Base-by-base conservation (phyloP, 2,113 vertebrate genomes). In the Lampris incognitus region DNA sequence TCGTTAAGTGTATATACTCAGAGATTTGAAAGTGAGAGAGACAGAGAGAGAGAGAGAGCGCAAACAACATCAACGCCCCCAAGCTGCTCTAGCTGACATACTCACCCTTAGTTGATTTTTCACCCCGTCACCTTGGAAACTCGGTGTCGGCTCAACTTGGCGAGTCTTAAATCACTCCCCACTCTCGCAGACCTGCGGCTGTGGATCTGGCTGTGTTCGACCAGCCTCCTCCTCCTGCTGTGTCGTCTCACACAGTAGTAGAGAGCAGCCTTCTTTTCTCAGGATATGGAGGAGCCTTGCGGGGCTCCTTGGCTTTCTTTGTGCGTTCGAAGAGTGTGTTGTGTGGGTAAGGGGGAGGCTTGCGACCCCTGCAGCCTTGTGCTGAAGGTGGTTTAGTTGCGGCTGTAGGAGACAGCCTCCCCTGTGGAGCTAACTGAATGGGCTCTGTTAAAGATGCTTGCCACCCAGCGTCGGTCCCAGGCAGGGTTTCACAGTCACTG, bases 321-420 rank as follows among this genome's bases (percentile, higher is more conserved):
- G 55, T 64, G 48, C 66, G 76, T 11, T 87, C 88, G 0, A 72
- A 74, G 48, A 76, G 76, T 56, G 69, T 79, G 44, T 89, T 60
- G 48, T 92, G 91, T 0, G 93, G 93, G 75, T 94, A 94, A 1
- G 92, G 93, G 1, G 93, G 94, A 41, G 94, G 94, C 59, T 92
- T 94, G 64, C 89, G 84, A 49, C 83, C 90, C 66, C 82, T 77
- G 50, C 79, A 85, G 49, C 72, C 74, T 66, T 71, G 83, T n/a
- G 51, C 57, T 7, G 63, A 7, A 0, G 41, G 49, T 24, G 74
- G 79, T 72, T 75, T 87, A 13, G 78, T 74, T 42, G 55, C 1
- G 4, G 67, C 48, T 13, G 69, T 54, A 2, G 58, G 51, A 41
- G 39, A 24, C 1, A 60, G 2, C 49, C 64, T 24, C 59, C 60